Percentiles rank a stretch among this genome's conserved stretches.
These are phyloP conservation scores for Gallinago media DNA, from an alignment of 2,113 vertebrate species.

Conservation along the genomic window DNA sequence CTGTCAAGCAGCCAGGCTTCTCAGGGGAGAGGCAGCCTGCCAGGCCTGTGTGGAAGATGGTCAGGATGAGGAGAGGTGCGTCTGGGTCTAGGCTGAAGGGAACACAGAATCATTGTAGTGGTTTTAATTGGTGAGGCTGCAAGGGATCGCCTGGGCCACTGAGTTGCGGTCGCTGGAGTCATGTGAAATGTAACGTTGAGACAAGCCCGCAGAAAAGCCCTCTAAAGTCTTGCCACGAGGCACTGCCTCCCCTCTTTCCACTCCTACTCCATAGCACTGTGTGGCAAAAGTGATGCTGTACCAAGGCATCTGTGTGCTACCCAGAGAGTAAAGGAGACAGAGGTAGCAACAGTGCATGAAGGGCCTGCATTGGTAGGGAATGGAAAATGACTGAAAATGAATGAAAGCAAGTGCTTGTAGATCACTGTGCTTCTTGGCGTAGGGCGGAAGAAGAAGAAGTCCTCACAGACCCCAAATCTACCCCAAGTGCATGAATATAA, in stretches of 20 bases:
- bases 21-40: background rate
- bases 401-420: background rate
- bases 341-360: rapidly evolving
- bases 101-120: background rate
- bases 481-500: background rate
- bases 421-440: background rate
- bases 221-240: background rate
- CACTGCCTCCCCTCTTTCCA: background rate
- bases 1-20: background rate
- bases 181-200: background rate
- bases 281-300: background rate
- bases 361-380: background rate
- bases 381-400: background rate
- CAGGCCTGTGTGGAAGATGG: background rate
- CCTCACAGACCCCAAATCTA: background rate
- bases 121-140: background rate
- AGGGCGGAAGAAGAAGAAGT: background rate
- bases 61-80: background rate
- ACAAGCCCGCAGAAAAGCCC: background rate
- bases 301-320: rapidly evolving
- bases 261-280: background rate
- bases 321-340: background rate
- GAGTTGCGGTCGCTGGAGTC: background rate
- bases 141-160: background rate
- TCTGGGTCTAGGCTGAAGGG: background rate